Evolutionary conservation across 1,140 invertebrate genomes (phyloP).

Genomic region (Papilio polytes): DNA sequence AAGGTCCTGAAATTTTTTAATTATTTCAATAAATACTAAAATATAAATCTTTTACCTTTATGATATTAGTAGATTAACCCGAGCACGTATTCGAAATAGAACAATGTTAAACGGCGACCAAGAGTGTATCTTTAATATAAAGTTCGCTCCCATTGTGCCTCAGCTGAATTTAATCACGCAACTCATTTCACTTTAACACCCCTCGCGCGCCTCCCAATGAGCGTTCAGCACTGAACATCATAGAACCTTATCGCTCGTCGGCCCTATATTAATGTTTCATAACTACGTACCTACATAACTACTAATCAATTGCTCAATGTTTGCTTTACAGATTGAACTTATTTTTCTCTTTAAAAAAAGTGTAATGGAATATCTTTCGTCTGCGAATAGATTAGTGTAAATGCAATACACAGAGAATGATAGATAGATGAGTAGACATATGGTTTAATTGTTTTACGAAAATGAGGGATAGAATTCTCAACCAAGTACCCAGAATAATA

Average conservation of each 20-base stretch:
- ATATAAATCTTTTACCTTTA: too few relatives aligned
- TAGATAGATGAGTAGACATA: not conserved
- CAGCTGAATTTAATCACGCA: conserved; percentile 61
- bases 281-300: conserved; percentile 46
- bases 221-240: conserved; percentile 58
- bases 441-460: not conserved
- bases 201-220: conserved; percentile 14
- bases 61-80: too few relatives aligned
- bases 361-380: too few relatives aligned
- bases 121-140: not conserved
- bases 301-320: conserved; percentile 49
- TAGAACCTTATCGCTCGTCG: conserved; percentile 65
- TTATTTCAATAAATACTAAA: too few relatives aligned
- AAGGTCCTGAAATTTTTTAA: too few relatives aligned
- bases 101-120: not conserved
- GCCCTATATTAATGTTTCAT: conserved; percentile 66
- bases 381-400: not conserved
- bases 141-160: conserved; percentile 46
- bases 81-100: not conserved
- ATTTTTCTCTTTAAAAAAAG: not conserved
- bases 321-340: not conserved
- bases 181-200: conserved; percentile 58
- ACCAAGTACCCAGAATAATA: not conserved
- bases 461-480: not conserved
- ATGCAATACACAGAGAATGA: not conserved